A percentile compares a stretch with the other conserved stretches of the same genome.
Evolutionary conservation across 2,113 vertebrate species (phyloP).

Genomic region (Oriolus oriolus): DNA sequence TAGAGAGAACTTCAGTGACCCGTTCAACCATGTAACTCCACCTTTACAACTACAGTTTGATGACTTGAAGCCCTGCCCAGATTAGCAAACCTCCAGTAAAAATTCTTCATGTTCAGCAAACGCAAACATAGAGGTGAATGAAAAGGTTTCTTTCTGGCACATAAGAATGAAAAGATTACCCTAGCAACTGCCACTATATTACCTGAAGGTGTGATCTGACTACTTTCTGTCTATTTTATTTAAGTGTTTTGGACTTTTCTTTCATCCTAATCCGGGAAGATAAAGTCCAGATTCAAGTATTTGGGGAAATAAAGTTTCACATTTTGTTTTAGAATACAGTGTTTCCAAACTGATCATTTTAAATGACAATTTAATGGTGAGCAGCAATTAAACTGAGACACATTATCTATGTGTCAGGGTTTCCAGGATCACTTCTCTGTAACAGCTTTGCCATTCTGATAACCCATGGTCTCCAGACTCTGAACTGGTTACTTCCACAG

Average conservation of each 20-base stretch:
- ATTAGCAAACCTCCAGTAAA: not conserved
- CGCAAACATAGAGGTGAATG: not conserved
- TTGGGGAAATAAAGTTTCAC: not conserved
- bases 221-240: not conserved
- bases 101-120: not conserved
- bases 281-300: not conserved
- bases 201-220: not conserved
- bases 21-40: not conserved
- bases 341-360: not conserved
- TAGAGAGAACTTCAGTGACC: not conserved
- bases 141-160: not conserved
- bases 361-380: not conserved
- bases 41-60: fast-evolving
- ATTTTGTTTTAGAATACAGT: not conserved
- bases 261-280: not conserved
- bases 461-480: not conserved
- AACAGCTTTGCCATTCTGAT: not conserved
- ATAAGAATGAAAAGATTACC: not conserved
- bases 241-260: not conserved
- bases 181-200: not conserved
- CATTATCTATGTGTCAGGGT: not conserved
- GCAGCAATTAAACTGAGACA: not conserved
- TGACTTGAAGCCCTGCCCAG: not conserved
- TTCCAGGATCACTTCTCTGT: not conserved
- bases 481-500: not conserved